Evolutionary conservation across 2,797 vertebrate species (phyloP).

Genomic region (Enteromius viviparus): DNA sequence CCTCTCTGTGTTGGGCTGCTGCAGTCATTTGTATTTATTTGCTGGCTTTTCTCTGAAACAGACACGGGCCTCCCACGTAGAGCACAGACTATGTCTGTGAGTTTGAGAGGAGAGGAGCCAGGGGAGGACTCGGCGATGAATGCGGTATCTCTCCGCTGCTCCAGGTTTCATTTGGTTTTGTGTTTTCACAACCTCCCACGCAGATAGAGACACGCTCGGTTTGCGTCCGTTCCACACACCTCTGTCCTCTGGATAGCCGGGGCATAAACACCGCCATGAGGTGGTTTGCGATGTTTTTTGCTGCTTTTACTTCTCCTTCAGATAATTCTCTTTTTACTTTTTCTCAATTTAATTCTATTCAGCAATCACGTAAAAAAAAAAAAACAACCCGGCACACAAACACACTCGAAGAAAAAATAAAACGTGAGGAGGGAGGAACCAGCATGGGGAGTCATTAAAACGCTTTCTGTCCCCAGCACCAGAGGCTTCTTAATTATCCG

Average conservation of each 20-base stretch:
- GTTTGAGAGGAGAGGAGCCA: conserved; percentile 45
- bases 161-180: conserved; percentile 48
- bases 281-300: not conserved
- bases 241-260: conserved; percentile 17
- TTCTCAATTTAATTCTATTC: not conserved
- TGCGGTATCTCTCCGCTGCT: conserved; percentile 47
- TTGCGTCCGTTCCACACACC: conserved; percentile 30
- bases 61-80: conserved; percentile 55
- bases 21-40: conserved; percentile 81
- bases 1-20: conserved; percentile 64
- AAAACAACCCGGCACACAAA: not conserved
- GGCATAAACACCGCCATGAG: not conserved
- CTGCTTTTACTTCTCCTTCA: not conserved
- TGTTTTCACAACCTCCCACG: conserved; percentile 48
- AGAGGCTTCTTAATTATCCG: conserved; percentile 94
- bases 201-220: conserved; percentile 24
- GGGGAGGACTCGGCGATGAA: conserved; percentile 47
- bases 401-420: conserved; percentile 18
- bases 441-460: conserved; percentile 59
- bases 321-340: not conserved
- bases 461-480: conserved; percentile 79
- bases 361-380: not conserved
- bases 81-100: conserved; percentile 50
- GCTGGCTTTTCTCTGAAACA: conserved; percentile 55
- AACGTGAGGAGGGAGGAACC: conserved; percentile 42